Evolutionary conservation across 2,888 invertebrate genomes (phyloP).

Genomic region (Acronicta aceris): DNA sequence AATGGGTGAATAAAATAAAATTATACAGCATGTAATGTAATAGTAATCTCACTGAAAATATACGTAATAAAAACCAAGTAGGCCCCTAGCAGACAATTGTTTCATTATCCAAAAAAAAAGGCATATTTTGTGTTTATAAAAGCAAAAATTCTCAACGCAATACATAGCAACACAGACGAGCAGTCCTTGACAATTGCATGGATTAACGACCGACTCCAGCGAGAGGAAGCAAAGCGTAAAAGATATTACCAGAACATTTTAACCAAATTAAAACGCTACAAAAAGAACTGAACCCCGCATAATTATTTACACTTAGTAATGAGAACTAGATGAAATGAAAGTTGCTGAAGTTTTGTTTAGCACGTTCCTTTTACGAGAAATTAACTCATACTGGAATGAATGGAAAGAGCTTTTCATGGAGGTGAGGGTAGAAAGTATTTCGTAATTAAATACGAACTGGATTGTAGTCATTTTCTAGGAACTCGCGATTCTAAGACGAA

Average conservation of each 20-base stretch:
- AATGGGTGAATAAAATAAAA: too few relatives aligned
- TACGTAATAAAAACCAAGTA: too few relatives aligned
- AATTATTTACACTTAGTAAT: conserved; percentile 34
- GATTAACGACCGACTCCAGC: conserved; percentile 14
- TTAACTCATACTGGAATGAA: conserved; percentile 19
- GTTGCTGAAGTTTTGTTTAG: conserved; percentile 32
- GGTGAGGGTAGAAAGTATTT: conserved; percentile 25
- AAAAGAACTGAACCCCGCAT: conserved; percentile 22
- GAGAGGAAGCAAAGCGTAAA: conserved; percentile 12
- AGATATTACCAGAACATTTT: conserved; percentile 26
- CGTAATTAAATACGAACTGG: conserved; percentile 21
- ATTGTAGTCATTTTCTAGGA: conserved; percentile 4
- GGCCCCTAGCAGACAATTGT: too few relatives aligned
- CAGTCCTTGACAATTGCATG: neutral
- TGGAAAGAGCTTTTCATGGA: conserved; percentile 18
- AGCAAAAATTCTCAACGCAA: too few relatives aligned
- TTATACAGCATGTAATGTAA: too few relatives aligned
- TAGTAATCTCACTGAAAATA: too few relatives aligned
- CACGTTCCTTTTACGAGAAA: conserved; percentile 16
- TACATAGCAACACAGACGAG: too few relatives aligned
- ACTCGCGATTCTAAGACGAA: too few relatives aligned
- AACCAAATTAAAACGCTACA: conserved; percentile 30
- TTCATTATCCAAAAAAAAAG: too few relatives aligned
- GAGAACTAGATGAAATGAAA: conserved; percentile 25
- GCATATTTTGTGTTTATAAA: too few relatives aligned